phyloP scores from a whole-genome alignment of 2,113 vertebrate species.

The Ictidomys tridecemlineatus region DNA sequence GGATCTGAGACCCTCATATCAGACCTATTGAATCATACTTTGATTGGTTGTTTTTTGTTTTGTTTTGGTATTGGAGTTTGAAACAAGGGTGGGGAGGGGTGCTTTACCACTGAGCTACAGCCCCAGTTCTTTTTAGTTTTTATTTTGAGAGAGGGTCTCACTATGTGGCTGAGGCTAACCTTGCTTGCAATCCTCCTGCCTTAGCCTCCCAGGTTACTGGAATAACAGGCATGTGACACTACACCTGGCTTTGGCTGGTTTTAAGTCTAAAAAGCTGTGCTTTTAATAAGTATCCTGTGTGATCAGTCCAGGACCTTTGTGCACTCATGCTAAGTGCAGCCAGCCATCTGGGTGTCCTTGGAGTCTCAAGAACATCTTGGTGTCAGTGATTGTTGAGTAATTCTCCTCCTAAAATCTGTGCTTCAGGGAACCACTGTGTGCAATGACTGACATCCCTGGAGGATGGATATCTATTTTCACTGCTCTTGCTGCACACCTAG shows the following conservation, averaged over 20 bases:
- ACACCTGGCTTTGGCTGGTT: neutral
- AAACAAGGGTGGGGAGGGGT: too few species aligned
- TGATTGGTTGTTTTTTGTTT: neutral
- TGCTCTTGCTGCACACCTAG: neutral
- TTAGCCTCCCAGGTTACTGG: too few species aligned
- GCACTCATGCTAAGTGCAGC: neutral
- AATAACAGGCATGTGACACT: too few species aligned
- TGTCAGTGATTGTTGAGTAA: neutral
- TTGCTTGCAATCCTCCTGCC: too few species aligned
- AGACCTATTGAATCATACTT: neutral
- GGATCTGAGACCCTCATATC: neutral
- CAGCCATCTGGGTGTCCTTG: neutral
- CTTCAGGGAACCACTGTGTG: neutral
- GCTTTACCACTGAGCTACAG: too few species aligned
- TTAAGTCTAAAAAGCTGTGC: slow-evolving; percentile 34
- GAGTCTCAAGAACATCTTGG: neutral
- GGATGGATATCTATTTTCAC: neutral
- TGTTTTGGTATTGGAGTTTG: too few species aligned
- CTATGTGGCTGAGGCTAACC: too few species aligned
- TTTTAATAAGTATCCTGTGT: neutral
- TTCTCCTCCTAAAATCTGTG: neutral
- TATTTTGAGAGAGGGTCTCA: too few species aligned
- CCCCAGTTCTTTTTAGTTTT: too few species aligned
- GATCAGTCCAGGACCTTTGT: neutral
- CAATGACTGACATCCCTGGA: neutral